Percentiles rank a stretch among this genome's conserved stretches.
Conservation (phyloP, 1,140 invertebrate species). For the Eupristina koningsbergeri region DNA sequence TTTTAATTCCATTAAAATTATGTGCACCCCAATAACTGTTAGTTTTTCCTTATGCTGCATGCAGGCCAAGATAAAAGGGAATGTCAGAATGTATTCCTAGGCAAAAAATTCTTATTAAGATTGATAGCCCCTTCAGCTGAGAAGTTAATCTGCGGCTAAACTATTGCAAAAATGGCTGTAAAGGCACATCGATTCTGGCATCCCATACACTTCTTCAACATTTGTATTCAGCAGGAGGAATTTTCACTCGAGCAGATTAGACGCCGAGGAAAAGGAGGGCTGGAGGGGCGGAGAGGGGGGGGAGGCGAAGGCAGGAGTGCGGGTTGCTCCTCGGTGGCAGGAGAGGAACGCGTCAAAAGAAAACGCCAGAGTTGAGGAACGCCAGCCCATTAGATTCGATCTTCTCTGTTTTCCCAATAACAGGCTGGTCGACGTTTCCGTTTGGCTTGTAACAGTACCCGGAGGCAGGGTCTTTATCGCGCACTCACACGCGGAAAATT, state of each 20-base stretch:
- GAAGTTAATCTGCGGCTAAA: neutral
- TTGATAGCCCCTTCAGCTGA: neutral
- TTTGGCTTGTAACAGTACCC: neutral
- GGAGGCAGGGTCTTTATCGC: neutral
- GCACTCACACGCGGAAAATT: neutral
- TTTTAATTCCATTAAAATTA: no score
- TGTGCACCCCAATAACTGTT: no score
- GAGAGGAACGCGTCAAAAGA: neutral
- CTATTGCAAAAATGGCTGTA: neutral
- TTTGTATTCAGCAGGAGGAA: neutral
- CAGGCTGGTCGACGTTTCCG: neutral
- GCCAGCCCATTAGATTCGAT: neutral
- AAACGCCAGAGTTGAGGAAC: neutral
- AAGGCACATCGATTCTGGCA: neutral
- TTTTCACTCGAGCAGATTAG: neutral
- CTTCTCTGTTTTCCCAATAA: neutral
- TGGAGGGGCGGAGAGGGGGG: neutral
- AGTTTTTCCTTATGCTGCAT: no score
- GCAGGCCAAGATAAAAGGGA: no score
- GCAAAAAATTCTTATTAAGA: neutral
- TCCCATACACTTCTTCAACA: neutral
- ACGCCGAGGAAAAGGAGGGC: neutral
- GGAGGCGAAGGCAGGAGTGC: no score
- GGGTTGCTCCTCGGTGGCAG: no score
- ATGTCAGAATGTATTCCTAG: no score